Percentiles rank a stretch among this genome's conserved stretches.
These are phyloP conservation scores for Punctoribates punctum DNA, from an alignment of 2,888 invertebrate species.

Conservation along the genomic window DNA sequence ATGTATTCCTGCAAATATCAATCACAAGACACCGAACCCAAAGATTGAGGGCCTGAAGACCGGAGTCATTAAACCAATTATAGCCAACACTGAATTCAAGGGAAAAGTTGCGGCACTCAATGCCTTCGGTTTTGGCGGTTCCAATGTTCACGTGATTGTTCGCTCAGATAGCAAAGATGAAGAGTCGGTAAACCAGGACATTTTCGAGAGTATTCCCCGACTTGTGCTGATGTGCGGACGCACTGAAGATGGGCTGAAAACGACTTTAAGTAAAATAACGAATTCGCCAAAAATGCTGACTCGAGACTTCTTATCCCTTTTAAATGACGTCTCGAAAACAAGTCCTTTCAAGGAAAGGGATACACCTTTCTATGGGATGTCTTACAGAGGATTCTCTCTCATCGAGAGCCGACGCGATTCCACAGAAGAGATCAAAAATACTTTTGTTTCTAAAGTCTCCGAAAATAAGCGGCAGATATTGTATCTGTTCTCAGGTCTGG, in stretches of 20 bases:
- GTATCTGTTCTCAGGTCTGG: conserved; percentile 47
- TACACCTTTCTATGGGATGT: conserved; percentile 44
- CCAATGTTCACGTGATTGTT: too few species aligned
- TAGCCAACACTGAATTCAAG: conserved; percentile 62
- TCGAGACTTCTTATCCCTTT: conserved; percentile 59
- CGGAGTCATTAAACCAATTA: conserved; percentile 84
- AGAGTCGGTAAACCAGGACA: conserved; percentile 33
- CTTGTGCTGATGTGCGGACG: conserved; percentile 77
- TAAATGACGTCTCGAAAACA: conserved; percentile 67
- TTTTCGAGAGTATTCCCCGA: conserved; percentile 57
- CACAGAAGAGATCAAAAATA: too few species aligned
- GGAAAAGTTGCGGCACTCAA: conserved; percentile 48
- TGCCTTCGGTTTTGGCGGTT: too few species aligned
- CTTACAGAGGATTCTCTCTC: conserved; percentile 45
- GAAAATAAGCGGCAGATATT: neutral
- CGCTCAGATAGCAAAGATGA: too few species aligned
- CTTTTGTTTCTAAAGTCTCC: too few species aligned
- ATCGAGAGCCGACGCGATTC: too few species aligned
- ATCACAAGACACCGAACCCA: conserved; percentile 77
- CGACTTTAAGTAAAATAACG: neutral
- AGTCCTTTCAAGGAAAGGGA: neutral
- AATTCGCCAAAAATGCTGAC: neutral
- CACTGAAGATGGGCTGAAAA: conserved; percentile 65
- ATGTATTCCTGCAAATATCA: conserved; percentile 83
- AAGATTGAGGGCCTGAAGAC: conserved; percentile 84